Percentiles rank a stretch among this genome's conserved stretches.
phyloP scores from a whole-genome alignment of 2,113 vertebrate species.

The Zosterops pallidus region DNA sequence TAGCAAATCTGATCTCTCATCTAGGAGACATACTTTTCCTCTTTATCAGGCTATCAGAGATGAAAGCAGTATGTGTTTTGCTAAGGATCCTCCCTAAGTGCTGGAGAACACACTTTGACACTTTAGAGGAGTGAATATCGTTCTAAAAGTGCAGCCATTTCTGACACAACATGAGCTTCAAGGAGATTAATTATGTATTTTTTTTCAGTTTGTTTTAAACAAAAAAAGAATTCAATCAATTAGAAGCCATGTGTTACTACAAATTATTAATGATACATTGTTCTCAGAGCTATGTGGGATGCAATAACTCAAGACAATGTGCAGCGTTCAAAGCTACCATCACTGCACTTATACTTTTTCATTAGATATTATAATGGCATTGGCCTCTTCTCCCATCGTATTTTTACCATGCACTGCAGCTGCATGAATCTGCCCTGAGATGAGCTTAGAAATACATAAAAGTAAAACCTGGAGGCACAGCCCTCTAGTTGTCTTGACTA shows the following conservation, averaged over 20 bases:
- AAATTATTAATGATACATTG: constrained; percentile 20
- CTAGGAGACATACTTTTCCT: not conserved
- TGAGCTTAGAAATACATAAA: not conserved
- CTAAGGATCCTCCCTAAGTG: not conserved
- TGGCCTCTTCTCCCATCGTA: not conserved
- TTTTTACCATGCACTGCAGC: not conserved
- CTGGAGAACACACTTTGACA: not conserved
- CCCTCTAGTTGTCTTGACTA: not conserved
- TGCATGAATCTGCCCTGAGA: not conserved
- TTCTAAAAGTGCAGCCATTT: not conserved
- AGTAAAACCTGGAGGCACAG: not conserved
- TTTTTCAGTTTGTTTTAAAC: not conserved
- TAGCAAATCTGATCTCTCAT: not conserved
- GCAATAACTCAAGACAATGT: not conserved
- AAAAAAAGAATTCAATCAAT: not conserved
- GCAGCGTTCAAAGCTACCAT: not conserved
- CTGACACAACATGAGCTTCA: not conserved
- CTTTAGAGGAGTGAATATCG: not conserved
- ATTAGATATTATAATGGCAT: not conserved
- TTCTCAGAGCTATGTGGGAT: not conserved
- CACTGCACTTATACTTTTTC: not conserved
- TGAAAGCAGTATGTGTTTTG: not conserved
- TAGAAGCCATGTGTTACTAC: not conserved
- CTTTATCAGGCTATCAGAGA: not conserved
- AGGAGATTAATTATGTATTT: constrained; percentile 27